Evolutionary conservation across 2,113 vertebrate genomes (phyloP).

Genomic region (Fukomys damarensis): DNA sequence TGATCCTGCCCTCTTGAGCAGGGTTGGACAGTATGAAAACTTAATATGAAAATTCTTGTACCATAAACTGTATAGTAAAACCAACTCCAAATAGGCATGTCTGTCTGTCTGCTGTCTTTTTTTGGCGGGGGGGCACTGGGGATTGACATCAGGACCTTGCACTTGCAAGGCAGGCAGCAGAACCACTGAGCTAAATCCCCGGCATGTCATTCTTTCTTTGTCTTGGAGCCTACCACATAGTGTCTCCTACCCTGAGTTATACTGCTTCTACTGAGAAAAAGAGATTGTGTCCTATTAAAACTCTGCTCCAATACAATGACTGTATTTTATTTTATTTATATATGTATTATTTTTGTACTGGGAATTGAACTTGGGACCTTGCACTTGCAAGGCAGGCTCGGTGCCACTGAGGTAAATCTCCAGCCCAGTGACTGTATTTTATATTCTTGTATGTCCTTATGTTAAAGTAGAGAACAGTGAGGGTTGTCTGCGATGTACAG

Average conservation of each 20-base stretch:
- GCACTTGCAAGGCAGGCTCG: too few relatives aligned
- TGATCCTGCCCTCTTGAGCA: background rate
- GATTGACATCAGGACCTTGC: too few relatives aligned
- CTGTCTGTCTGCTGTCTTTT: too few relatives aligned
- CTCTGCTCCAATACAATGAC: background rate
- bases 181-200: too few relatives aligned
- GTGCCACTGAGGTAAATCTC: too few relatives aligned
- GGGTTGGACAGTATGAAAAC: background rate
- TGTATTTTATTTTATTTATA: background rate
- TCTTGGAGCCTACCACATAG: background rate
- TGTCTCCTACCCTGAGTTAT: background rate
- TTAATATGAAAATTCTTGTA: background rate
- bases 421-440: background rate
- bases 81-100: background rate
- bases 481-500: background rate
- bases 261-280: background rate
- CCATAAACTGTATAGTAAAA: background rate
- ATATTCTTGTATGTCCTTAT: background rate
- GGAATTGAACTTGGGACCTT: too few relatives aligned
- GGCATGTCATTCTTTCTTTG: background rate
- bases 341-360: too few relatives aligned
- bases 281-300: background rate
- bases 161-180: too few relatives aligned
- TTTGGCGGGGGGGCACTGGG: too few relatives aligned
- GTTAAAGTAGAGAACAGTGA: constrained; percentile 22